Percentiles rank a stretch among this genome's conserved stretches.
Evolutionary conservation across 2,797 vertebrate genomes (phyloP).

Genomic region (Melopsittacus undulatus): DNA sequence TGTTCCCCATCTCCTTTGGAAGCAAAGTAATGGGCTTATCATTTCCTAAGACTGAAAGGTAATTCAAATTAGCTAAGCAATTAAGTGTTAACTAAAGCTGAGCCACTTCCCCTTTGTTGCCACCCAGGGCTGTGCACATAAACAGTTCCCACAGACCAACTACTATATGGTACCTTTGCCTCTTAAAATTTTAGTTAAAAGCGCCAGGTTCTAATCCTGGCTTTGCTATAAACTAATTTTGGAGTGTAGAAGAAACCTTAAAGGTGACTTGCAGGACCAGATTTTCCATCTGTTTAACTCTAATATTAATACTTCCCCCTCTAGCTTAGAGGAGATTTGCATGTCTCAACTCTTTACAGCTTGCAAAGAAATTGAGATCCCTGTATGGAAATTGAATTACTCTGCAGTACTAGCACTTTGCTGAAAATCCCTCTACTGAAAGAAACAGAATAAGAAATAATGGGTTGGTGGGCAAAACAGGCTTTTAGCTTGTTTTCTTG

Average conservation of each 20-base stretch:
- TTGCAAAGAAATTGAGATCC: background rate
- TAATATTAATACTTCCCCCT: background rate
- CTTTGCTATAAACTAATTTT: background rate
- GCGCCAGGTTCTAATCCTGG: background rate
- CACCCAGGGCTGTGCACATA: background rate
- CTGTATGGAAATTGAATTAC: background rate
- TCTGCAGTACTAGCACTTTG: background rate
- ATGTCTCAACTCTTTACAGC: background rate
- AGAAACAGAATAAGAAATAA: constrained; percentile 1
- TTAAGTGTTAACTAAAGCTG: background rate
- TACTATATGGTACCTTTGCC: background rate
- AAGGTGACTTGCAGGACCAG: background rate
- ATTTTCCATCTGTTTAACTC: constrained; percentile 1
- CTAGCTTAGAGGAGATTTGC: background rate
- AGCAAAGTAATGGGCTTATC: background rate
- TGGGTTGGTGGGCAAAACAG: background rate
- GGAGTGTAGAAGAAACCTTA: background rate
- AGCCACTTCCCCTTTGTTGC: background rate
- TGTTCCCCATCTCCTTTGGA: background rate
- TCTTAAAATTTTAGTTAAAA: background rate
- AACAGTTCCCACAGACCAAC: background rate
- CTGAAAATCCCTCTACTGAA: background rate
- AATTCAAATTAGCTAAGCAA: background rate
- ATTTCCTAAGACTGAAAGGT: background rate
- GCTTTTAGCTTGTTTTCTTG: background rate